Conservation (phyloP, 2,888 invertebrate species). For the Mesochorus sp. region DNA sequence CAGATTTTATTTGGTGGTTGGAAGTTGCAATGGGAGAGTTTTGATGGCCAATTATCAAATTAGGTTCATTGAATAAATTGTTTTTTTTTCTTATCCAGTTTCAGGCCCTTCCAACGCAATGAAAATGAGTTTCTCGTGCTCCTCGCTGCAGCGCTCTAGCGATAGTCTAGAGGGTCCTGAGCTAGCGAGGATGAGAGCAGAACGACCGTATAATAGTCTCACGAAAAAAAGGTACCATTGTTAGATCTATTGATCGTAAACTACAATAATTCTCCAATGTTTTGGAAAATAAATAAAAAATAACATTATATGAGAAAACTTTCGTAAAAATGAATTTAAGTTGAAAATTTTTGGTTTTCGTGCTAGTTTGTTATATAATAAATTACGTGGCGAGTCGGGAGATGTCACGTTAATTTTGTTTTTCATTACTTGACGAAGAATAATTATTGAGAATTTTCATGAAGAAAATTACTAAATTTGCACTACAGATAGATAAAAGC, state of each 20-base stretch:
- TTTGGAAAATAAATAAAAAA: too few relatives aligned
- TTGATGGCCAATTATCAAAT: not conserved
- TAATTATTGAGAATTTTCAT: too few relatives aligned
- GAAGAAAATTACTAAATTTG: too few relatives aligned
- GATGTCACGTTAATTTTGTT: too few relatives aligned
- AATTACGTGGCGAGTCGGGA: too few relatives aligned
- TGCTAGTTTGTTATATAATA: too few relatives aligned
- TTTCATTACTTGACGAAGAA: too few relatives aligned
- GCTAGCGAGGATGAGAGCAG: conserved; percentile 82
- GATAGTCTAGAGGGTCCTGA: conserved; percentile 82
- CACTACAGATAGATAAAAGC: too few relatives aligned
- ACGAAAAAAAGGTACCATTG: conserved; percentile 87
- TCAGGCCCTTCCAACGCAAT: conserved; percentile 88
- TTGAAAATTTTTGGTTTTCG: too few relatives aligned
- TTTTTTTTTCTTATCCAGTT: conserved; percentile 73
- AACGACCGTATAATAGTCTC: conserved; percentile 92
- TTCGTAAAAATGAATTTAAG: too few relatives aligned
- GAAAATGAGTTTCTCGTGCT: conserved; percentile 92
- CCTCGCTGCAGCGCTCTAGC: conserved; percentile 89
- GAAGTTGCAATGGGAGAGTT: not conserved
- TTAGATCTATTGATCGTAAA: not conserved
- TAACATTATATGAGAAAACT: too few relatives aligned
- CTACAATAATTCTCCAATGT: conserved; percentile 10
- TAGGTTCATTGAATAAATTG: not conserved
- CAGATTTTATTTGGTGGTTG: not conserved